These are phyloP conservation scores for Alosa sapidissima DNA, from an alignment of 2,797 vertebrate species.

Conservation along the genomic window DNA sequence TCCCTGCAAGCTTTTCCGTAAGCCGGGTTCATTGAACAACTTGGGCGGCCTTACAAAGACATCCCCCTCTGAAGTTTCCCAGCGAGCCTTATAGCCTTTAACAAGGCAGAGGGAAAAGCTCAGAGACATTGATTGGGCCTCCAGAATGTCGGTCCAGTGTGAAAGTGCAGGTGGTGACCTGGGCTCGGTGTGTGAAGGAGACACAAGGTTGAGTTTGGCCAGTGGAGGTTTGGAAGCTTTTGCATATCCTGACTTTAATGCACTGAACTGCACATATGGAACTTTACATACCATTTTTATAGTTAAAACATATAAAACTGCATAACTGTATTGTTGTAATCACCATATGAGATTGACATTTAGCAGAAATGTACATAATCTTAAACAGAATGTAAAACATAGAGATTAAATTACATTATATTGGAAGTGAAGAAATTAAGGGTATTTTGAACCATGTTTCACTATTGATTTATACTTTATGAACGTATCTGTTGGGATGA, in stretches of 20 bases:
- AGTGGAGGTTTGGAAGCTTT: not conserved
- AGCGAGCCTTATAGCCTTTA: not conserved
- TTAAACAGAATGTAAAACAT: not conserved
- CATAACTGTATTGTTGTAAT: not conserved
- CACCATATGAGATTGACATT: not conserved
- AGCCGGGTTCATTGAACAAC: conserved; percentile 34
- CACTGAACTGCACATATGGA: not conserved
- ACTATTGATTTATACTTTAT: not conserved
- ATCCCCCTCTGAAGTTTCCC: not conserved
- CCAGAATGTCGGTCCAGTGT: not conserved
- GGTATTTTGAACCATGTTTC: not conserved
- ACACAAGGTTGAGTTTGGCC: not conserved
- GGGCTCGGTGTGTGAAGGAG: not conserved
- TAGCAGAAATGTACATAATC: not conserved
- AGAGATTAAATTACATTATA: not conserved
- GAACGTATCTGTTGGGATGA: conserved; percentile 39
- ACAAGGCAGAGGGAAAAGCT: not conserved
- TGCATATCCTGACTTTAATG: not conserved
- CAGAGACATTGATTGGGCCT: not conserved
- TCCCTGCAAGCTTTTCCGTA: conserved; percentile 29
- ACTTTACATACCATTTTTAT: not conserved
- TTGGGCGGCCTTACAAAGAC: not conserved
- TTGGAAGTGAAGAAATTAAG: not conserved
- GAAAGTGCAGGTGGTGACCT: not conserved
- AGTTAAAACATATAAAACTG: not conserved